Base-by-base conservation (phyloP, 2,888 invertebrate genomes). In the Chrysodeixis includens region DNA sequence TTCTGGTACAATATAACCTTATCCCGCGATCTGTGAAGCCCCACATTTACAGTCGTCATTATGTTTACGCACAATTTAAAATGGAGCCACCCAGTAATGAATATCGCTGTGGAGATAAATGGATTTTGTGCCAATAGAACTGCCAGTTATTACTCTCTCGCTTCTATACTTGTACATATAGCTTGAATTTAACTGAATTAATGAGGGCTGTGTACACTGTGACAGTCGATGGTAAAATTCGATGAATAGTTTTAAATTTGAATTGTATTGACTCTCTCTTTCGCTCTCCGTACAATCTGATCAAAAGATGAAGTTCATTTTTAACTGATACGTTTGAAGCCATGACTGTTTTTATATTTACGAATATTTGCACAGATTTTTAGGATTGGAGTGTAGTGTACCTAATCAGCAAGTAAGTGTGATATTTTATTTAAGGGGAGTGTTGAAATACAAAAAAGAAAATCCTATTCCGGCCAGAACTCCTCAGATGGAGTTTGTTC, bases 21-120 rank as follows among this genome's bases (percentile, higher is more conserved):
- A 30, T 44, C 1, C 40, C 80, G 76, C 81, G 32, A 8, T 32
- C 78, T 72, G 66, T 22, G 30, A 79, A 63, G 86, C 87, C 83
- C 65, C 62, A 82, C 70, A 68, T 54, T 74, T 82, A 86, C 81
- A 86, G 75, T 80, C 79, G 80, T 88, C 88, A 88, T 89, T 88
- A 89, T 84, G 86, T 89, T 90, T 87, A 90, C 90, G 88, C 88
- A 86, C 89, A 88, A 90, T 90, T 90, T 89, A 90, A 89, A 89
- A 76, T 82, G 76, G 80, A 82, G 85, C 86, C 79, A 62, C 70
- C 77, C 78, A 76, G 86, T 88, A 88, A 89, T 89, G 88, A 89
- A 89, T 87, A 87, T 83, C 79, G 80, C 81, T 68, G 83, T 74
- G 75, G 77, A 86, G 86, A 84, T 86, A 86, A 90, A 90, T 89